Evolutionary conservation across 2,888 invertebrate genomes (phyloP), one percentile per base, ranked within the genome.

Genomic region (Cephus nigrinus): DNA sequence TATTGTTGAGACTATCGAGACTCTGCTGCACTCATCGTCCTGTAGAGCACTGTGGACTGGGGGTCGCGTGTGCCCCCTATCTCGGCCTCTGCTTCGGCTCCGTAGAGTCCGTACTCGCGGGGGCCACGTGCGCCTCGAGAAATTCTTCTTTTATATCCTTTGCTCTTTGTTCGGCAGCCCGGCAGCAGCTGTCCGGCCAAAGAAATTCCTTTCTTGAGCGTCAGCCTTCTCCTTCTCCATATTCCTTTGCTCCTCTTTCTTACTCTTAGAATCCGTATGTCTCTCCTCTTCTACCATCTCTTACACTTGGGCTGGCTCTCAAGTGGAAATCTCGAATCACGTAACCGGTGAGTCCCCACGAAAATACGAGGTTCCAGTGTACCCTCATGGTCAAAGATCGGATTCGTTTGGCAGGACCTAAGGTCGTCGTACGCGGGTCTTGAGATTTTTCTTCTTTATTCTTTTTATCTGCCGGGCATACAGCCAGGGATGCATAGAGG

Each of bases 161-260:
- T 84, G 82, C 86, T 85, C 87, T 88, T 89, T 89, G 80, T 78
- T 78, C 81, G 79, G 82, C 77, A 85, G 83, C 86, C 85, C 86
- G 84, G 78, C 81, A 82, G 86, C 88, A 90, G 90, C 90, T 90
- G 89, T 90, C 89, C 88, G 86, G 83, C 86, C 84, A 83, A 87
- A 88, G 90, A 87, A 90, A 90, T 91, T 90, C 89, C 90, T 88
- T 85, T 88, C 87, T 86, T 85, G 85, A 86, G 84, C 86, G 86
- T 87, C 89, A 85, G 82, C 80, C 81, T 80, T 78, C 78, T 68
- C 72, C 69, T 69, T 36, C 3, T 73, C 69, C 74, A 36, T 30
- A 5, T 78, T 69, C 34, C 69, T 76, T 78, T 76, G 35, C 36
- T 72, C 23, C 31, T 69, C 40, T 36, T 74, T 68, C 36, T 74